Evolutionary conservation across 2,797 vertebrate genomes (phyloP), one percentile per base, ranked within the genome.

Genomic region (Gobionotothen gibberifrons): DNA sequence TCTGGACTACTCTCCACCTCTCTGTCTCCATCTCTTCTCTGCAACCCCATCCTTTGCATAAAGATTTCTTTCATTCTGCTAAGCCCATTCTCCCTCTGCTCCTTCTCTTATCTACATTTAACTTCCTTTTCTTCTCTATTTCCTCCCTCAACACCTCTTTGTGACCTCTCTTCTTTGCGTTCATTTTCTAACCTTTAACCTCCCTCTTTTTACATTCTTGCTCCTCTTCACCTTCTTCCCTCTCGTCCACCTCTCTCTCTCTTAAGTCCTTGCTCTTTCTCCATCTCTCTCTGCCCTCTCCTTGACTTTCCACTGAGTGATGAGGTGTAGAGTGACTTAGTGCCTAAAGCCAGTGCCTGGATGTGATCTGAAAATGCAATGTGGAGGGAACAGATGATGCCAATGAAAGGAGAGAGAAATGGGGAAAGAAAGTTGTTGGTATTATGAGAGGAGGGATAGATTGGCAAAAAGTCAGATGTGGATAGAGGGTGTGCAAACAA

Each of bases 281-380:
- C 84, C 57, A 55, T 82, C 65, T 44, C 68, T 65, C 61, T 54
- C 57, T 85, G 81, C 84, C 84, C 85, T 89, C 87, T 84, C 79
- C 83, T 86, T 87, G 87, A 87, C 85, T 89, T 81, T 75, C 49
- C 59, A 67, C 76, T 84, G 85, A 81, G 73, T 86, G 87, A 87
- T 88, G 86, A 90, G 74, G 72, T 87, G 86, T 72, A 76, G 81
- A 85, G 81, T 87, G 86, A 82, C 83, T 87, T 86, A 78, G 77
- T 81, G 87, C 84, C 69, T 86, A 75, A 87, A 90, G 83, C 84
- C 82, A 79, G 75, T n/a, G 49, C 46, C 66, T 44, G 70, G 83
- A 83, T 90, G 86, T 88, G 87, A 85, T 82, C 76, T 83, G 84
- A 83, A 88, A 85, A 88, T 82, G 71, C 82, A 87, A 85, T 81